Conservation (phyloP, 2,888 invertebrate species). For the Proisotoma minuta region DNA sequence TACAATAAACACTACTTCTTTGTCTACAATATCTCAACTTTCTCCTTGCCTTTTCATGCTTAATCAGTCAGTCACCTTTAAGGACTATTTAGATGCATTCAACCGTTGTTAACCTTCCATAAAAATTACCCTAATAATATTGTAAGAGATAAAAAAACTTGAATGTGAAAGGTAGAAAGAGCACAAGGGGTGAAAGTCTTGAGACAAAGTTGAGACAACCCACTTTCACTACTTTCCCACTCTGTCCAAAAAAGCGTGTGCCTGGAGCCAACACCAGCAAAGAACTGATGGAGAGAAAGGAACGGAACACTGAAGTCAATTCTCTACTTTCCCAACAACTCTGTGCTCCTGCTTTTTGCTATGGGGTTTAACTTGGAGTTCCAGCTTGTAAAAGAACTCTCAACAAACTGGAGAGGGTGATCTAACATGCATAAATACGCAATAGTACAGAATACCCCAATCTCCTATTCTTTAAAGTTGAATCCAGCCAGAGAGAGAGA, state of each 20-base stretch:
- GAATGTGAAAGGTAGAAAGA: too few relatives aligned
- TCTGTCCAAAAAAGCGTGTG: not conserved
- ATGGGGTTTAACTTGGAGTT: not conserved
- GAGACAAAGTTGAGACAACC: too few relatives aligned
- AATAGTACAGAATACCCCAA: too few relatives aligned
- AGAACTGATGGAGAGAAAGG: not conserved
- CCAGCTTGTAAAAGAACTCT: too few relatives aligned
- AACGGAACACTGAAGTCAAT: not conserved
- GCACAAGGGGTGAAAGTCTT: conserved; percentile 3
- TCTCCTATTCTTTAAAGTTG: too few relatives aligned
- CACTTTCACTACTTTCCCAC: not conserved
- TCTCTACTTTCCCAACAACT: not conserved
- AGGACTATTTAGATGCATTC: not conserved
- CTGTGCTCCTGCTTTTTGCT: not conserved
- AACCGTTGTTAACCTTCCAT: not conserved
- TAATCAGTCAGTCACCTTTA: not conserved
- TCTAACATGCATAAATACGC: too few relatives aligned
- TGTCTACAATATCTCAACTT: too few relatives aligned
- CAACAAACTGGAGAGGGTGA: too few relatives aligned
- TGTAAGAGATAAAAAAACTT: not conserved
- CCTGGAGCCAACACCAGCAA: not conserved
- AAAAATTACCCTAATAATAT: not conserved
- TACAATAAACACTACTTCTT: too few relatives aligned
- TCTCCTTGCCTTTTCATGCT: not conserved
- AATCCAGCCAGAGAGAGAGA: too few relatives aligned